Evolutionary conservation across 1,140 invertebrate genomes (phyloP).

Genomic region (Diabrotica undecimpunctata): DNA sequence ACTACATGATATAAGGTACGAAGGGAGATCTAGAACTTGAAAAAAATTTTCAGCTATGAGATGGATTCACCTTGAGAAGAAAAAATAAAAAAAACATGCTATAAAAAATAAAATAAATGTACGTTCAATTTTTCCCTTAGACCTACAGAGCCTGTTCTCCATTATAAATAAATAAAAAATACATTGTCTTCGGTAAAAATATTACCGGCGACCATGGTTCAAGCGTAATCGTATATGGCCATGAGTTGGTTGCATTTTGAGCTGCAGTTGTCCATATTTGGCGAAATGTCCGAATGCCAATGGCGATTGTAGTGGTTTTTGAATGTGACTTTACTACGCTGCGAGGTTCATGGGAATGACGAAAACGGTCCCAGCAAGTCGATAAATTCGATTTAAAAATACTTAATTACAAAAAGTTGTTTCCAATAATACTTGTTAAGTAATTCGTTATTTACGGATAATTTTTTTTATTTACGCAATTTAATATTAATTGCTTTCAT

Average conservation of each 20-base stretch:
- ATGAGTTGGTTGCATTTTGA: background rate
- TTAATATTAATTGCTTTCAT: too few species aligned
- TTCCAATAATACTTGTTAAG: too few species aligned
- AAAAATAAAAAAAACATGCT: background rate
- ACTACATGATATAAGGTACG: too few species aligned
- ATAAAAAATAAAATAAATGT: background rate
- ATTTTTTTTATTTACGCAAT: too few species aligned
- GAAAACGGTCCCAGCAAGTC: background rate
- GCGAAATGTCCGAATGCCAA: constrained; percentile 1
- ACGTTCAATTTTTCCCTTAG: too few species aligned
- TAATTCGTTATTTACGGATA: too few species aligned
- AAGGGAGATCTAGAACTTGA: too few species aligned
- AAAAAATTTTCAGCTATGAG: too few species aligned
- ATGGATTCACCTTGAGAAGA: background rate
- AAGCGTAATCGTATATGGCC: background rate
- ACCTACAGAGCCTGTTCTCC: background rate
- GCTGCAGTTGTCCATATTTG: background rate
- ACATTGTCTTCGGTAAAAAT: background rate
- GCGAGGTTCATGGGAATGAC: background rate
- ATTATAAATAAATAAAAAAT: background rate
- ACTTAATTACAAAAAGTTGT: too few species aligned
- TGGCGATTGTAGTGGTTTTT: background rate
- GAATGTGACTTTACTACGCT: background rate
- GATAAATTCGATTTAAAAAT: background rate
- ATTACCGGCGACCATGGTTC: background rate